These are phyloP conservation scores for Xyrauchen texanus DNA, from an alignment of 2,113 vertebrate species.

Conservation along the genomic window DNA sequence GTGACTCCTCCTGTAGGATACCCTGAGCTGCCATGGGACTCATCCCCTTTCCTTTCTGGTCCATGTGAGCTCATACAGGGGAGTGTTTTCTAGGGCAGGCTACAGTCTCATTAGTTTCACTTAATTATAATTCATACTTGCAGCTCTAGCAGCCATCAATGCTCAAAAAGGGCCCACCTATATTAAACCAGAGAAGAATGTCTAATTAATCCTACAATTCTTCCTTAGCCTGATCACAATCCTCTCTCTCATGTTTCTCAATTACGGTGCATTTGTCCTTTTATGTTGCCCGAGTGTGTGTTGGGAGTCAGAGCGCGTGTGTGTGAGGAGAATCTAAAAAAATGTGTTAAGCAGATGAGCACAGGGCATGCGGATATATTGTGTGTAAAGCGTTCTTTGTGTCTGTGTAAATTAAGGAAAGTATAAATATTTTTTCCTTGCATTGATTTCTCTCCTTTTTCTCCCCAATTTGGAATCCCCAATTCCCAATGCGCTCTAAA, in stretches of 20 bases:
- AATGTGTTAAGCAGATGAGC: constrained; percentile 47
- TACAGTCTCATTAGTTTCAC: constrained; percentile 62
- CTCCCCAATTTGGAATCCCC: too few relatives aligned
- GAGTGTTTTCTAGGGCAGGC: constrained; percentile 65
- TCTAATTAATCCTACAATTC: constrained; percentile 72
- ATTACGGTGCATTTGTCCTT: constrained; percentile 64
- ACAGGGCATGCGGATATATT: too few relatives aligned
- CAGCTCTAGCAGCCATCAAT: constrained; percentile 39
- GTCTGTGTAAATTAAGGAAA: too few relatives aligned
- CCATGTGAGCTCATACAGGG: constrained; percentile 57
- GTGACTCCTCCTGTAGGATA: constrained; percentile 28
- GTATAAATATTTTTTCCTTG: too few relatives aligned
- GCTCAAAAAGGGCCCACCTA: constrained; percentile 51
- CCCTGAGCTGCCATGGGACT: constrained; percentile 15
- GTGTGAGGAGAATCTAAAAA: constrained; percentile 69
- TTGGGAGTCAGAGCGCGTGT: constrained; percentile 50
- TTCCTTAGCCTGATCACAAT: constrained; percentile 55
- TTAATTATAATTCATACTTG: constrained; percentile 71
- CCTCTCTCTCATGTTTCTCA: constrained; percentile 44
- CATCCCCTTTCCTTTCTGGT: constrained; percentile 37
- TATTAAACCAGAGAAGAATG: constrained; percentile 65
- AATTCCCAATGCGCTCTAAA: too few relatives aligned
- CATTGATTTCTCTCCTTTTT: too few relatives aligned
- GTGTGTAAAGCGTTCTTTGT: too few relatives aligned
- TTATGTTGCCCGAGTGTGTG: constrained; percentile 49